phyloP scores from a whole-genome alignment of 2,888 invertebrate species.

The Aradus depressus region DNA sequence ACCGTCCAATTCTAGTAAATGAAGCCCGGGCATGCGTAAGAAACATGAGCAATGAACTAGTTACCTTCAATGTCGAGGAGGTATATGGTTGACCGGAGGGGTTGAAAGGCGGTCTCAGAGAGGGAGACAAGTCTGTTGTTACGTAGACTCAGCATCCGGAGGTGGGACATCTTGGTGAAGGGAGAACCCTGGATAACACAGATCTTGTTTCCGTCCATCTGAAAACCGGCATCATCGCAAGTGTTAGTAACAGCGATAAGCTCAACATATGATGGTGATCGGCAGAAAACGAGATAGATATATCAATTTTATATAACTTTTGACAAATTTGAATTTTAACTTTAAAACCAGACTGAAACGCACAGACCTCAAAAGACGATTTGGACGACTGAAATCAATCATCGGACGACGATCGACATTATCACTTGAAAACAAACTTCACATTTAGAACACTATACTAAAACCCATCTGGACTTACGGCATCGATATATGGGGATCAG shows the following conservation, averaged over 20 bases:
- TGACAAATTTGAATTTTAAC: too few species aligned
- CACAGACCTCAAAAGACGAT: too few species aligned
- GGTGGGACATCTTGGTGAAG: slow-evolving; percentile 70
- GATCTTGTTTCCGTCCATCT: slow-evolving; percentile 70
- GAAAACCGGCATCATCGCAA: slow-evolving; percentile 14
- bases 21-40: too few species aligned
- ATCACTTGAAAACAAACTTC: too few species aligned
- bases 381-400: too few species aligned
- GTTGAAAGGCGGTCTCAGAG: slow-evolving; percentile 60
- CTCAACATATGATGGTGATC: neutral
- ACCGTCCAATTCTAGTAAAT: neutral
- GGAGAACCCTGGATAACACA: slow-evolving; percentile 69
- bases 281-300: neutral
- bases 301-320: neutral
- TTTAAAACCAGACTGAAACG: slow-evolving; percentile 2
- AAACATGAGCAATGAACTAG: slow-evolving; percentile 27
- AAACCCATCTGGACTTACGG: too few species aligned
- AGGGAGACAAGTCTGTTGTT: slow-evolving; percentile 65
- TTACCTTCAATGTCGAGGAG: slow-evolving; percentile 74
- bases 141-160: slow-evolving; percentile 65
- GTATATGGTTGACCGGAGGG: slow-evolving; percentile 67
- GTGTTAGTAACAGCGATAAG: neutral
- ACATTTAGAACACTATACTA: too few species aligned
- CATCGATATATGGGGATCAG: too few species aligned
- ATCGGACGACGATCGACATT: too few species aligned